Conservation (phyloP, 1,140 invertebrate genomes). For the Drosophila takahashii region DNA sequence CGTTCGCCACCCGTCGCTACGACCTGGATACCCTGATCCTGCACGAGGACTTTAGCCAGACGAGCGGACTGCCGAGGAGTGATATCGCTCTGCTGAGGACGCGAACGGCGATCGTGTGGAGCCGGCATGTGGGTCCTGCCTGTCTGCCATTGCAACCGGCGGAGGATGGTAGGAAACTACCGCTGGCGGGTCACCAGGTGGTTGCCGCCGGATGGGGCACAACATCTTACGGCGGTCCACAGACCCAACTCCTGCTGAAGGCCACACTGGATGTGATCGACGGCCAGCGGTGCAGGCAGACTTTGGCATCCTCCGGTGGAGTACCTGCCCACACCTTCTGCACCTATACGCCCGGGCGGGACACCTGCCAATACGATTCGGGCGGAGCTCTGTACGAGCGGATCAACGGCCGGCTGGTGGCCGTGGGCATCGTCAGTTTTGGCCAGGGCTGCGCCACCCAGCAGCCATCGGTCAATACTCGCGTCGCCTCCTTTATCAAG, state of each 20-base stretch:
- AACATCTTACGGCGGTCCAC: conserved; percentile 77
- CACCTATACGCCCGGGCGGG: conserved; percentile 74
- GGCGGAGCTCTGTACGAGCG: conserved; percentile 77
- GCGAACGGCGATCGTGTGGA: conserved; percentile 59
- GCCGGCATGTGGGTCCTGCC: conserved; percentile 72
- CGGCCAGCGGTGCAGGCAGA: conserved; percentile 45
- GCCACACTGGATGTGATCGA: conserved; percentile 73
- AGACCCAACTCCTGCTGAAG: conserved; percentile 67
- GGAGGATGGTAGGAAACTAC: conserved; percentile 34
- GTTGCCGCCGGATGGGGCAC: conserved; percentile 81
- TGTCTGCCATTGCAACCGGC: conserved; percentile 65
- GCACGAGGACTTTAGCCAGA: conserved; percentile 68
- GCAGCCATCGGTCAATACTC: conserved; percentile 88
- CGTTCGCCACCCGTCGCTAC: conserved; percentile 66
- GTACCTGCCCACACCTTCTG: conserved; percentile 67
- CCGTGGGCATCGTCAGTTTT: conserved; percentile 89
- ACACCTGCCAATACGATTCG: conserved; percentile 82
- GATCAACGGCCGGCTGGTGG: conserved; percentile 65
- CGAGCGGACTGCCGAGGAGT: conserved; percentile 57
- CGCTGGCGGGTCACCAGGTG: conserved; percentile 56
- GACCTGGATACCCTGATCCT: conserved; percentile 60
- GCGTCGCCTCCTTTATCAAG: conserved; percentile 88
- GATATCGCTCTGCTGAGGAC: conserved; percentile 77
- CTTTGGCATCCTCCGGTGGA: conserved; percentile 6
- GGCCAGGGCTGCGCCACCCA: conserved; percentile 87